Conservation (phyloP, 2,797 vertebrate genomes). For the Ptychobarbus kaznakovi region DNA sequence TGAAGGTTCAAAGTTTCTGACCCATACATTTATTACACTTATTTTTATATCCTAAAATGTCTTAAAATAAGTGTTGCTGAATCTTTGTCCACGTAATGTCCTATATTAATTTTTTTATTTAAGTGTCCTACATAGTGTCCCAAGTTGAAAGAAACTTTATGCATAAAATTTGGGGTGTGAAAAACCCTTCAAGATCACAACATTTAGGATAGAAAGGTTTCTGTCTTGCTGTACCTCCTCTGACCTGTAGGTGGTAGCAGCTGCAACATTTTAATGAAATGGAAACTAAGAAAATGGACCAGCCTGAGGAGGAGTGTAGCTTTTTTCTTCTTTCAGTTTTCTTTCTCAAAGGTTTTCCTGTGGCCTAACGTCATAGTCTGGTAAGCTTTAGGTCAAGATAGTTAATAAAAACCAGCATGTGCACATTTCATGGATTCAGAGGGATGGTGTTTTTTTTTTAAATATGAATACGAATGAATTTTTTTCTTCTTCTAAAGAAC, state of each 20-base stretch:
- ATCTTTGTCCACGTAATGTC: neutral
- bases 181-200: neutral
- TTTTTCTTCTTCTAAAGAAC: neutral
- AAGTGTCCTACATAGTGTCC: neutral
- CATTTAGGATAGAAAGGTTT: slow-evolving; percentile 59
- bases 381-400: neutral
- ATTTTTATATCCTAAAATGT: neutral
- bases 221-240: slow-evolving; percentile 56
- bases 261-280: slow-evolving; percentile 76
- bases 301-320: slow-evolving; percentile 22
- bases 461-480: neutral
- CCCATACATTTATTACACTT: neutral
- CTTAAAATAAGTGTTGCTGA: neutral
- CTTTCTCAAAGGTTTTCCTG: slow-evolving; percentile 1
- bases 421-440: neutral
- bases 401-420: neutral
- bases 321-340: slow-evolving; percentile 26
- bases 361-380: neutral
- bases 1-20: neutral
- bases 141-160: neutral
- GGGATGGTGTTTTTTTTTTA: neutral
- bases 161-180: neutral
- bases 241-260: slow-evolving; percentile 91
- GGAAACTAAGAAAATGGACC: neutral
- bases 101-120: too few relatives aligned